Conservation (phyloP, 2,888 invertebrate species). For the Bimastos eiseni region DNA sequence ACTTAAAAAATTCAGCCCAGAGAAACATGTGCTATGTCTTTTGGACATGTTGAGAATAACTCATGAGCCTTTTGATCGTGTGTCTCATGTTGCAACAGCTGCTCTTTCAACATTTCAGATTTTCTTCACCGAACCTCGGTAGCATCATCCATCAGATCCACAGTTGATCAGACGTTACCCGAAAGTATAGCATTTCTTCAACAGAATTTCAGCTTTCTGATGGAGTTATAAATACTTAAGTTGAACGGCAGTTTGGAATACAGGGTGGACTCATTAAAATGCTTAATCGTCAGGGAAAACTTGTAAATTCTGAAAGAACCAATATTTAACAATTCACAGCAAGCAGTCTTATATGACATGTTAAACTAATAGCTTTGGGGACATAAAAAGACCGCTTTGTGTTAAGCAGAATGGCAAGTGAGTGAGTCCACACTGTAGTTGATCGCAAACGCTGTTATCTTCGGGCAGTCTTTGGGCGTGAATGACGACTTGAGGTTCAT, state of each 20-base stretch:
- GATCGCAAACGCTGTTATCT: neutral
- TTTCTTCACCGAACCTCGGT: neutral
- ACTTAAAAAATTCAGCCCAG: too few species aligned
- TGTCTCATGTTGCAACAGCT: neutral
- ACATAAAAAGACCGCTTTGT: too few species aligned
- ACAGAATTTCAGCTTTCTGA: neutral
- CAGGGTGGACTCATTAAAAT: too few species aligned
- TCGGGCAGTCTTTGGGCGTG: neutral
- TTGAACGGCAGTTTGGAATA: neutral
- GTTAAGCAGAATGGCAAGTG: too few species aligned
- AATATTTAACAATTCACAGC: too few species aligned
- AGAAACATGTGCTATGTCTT: neutral
- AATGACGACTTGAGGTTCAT: neutral
- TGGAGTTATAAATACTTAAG: neutral
- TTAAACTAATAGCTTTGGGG: neutral
- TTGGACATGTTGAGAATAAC: neutral
- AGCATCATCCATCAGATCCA: neutral
- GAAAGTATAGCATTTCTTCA: neutral
- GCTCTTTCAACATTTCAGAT: neutral
- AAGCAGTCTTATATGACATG: neutral
- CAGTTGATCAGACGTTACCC: neutral
- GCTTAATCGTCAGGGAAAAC: too few species aligned
- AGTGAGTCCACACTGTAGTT: neutral
- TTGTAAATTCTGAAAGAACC: too few species aligned
- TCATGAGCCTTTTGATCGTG: neutral